Percentiles rank a stretch among this genome's conserved stretches.
phyloP scores from a whole-genome alignment of 1,140 invertebrate species.

The Drosophila cardini region DNA sequence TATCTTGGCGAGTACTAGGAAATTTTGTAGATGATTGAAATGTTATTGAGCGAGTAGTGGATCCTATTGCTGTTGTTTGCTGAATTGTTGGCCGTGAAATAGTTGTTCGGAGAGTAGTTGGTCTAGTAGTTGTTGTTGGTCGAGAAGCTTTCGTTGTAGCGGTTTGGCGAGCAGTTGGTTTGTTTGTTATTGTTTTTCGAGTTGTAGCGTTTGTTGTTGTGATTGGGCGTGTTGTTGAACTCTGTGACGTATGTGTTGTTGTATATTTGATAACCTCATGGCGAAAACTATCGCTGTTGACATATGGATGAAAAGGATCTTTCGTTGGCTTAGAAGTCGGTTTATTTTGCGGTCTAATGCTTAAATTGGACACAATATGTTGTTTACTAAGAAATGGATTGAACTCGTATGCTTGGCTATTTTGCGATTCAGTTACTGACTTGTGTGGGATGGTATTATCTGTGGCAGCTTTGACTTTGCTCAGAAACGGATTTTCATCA shows the following conservation, averaged over 20 bases:
- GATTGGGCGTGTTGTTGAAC: constrained; percentile 17
- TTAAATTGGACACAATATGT: constrained; percentile 20
- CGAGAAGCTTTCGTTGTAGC: constrained; percentile 3
- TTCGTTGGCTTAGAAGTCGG: constrained; percentile 23
- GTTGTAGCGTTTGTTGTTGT: constrained; percentile 14
- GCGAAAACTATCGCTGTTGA: constrained; percentile 69
- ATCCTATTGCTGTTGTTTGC: background rate
- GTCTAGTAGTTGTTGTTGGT: constrained; percentile 3
- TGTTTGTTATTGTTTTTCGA: background rate
- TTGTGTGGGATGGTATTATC: constrained; percentile 19
- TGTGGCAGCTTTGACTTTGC: background rate
- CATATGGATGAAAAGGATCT: constrained; percentile 37
- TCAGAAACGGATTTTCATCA: constrained; percentile 62
- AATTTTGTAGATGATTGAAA: no score
- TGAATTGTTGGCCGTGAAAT: background rate
- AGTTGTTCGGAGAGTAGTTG: constrained; percentile 7
- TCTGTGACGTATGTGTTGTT: no score
- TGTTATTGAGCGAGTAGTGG: no score
- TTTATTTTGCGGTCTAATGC: constrained; percentile 10
- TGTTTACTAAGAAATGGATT: constrained; percentile 59
- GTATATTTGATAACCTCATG: constrained; percentile 71
- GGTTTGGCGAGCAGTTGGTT: constrained; percentile 5
- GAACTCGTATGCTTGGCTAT: constrained; percentile 21
- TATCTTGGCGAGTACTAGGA: constrained; percentile 1
- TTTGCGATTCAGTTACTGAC: background rate